Percentiles rank a stretch among this genome's conserved stretches.
Evolutionary conservation across 1,140 invertebrate species (phyloP).

Genomic region (Bombus affinis): DNA sequence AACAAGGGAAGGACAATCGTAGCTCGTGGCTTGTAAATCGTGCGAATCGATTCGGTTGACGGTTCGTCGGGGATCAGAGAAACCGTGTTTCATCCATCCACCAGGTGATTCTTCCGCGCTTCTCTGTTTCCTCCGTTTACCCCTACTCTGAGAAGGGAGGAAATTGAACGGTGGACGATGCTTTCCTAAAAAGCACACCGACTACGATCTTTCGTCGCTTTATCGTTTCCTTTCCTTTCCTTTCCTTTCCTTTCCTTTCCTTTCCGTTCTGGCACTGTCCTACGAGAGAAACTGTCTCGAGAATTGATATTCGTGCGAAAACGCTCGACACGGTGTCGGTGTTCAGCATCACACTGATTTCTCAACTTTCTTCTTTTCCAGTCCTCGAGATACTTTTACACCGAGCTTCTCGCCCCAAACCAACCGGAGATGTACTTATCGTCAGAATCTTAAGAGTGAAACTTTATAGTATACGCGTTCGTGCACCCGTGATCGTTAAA

Average conservation of each 20-base stretch:
- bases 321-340: background rate
- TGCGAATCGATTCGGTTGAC: slow-evolving; percentile 34
- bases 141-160: background rate
- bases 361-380: no score
- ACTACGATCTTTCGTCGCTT: background rate
- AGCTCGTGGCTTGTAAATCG: slow-evolving; percentile 16
- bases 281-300: background rate
- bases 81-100: background rate
- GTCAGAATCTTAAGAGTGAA: background rate
- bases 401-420: no score
- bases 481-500: background rate
- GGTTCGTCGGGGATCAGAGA: background rate
- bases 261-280: no score
- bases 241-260: no score
- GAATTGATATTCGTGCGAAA: background rate
- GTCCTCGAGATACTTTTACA: no score
- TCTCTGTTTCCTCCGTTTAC: background rate
- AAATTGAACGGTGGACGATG: background rate
- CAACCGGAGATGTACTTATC: no score
- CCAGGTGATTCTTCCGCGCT: slow-evolving; percentile 27
- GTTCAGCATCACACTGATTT: no score
- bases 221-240: background rate
- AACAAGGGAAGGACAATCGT: background rate
- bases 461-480: background rate
- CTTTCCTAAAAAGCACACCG: background rate